These are phyloP conservation scores for Clunio marinus DNA, from an alignment of 2,888 invertebrate genomes.

Conservation along the genomic window DNA sequence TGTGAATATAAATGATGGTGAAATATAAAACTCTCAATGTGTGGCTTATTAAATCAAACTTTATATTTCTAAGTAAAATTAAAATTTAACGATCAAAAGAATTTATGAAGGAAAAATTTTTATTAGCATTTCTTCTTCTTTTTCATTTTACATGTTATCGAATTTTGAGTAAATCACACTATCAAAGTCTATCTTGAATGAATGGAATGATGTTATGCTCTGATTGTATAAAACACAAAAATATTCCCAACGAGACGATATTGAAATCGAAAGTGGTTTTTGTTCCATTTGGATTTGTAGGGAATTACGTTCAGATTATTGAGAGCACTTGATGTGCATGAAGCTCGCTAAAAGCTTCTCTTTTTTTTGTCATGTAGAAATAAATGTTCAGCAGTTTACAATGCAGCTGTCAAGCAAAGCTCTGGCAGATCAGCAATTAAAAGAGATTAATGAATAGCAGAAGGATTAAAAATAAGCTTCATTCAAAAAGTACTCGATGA, in stretches of 20 bases:
- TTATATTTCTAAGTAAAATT: no score
- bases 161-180: background rate
- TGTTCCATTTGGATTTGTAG: background rate
- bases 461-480: background rate
- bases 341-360: background rate
- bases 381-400: background rate
- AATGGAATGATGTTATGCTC: background rate
- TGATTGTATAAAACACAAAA: background rate
- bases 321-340: background rate
- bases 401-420: background rate
- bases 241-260: background rate
- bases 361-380: background rate
- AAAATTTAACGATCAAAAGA: no score
- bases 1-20: no score
- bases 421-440: slow-evolving; percentile 33
- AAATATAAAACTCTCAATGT: no score
- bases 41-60: no score
- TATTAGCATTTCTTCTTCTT: no score
- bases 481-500: background rate
- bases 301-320: background rate
- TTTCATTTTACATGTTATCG: no score
- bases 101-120: no score
- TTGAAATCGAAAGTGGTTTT: slow-evolving; percentile 36
- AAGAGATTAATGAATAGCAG: slow-evolving; percentile 26
- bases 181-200: background rate